Evolutionary conservation across 2,888 invertebrate genomes (phyloP).

Genomic region (Lithophane ornitopus): DNA sequence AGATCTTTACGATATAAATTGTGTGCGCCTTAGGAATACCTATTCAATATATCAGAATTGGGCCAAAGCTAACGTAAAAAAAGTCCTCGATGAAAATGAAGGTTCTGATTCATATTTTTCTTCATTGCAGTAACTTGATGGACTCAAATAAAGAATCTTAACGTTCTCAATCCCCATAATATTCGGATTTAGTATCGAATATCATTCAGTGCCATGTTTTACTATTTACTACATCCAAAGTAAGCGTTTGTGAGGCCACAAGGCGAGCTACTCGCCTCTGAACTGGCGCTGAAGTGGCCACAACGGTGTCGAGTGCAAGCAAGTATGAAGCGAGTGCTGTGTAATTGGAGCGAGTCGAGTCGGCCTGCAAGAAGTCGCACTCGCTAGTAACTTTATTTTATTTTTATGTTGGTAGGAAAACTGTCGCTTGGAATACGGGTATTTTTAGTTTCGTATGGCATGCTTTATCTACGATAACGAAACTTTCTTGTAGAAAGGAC

Average conservation of each 20-base stretch:
- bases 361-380: slow-evolving; percentile 47
- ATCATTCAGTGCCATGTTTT: slow-evolving; percentile 13
- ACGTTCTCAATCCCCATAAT: neutral
- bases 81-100: neutral
- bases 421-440: slow-evolving; percentile 14
- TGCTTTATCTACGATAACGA: neutral
- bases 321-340: slow-evolving; percentile 49
- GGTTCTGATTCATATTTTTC: neutral
- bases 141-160: neutral
- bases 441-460: slow-evolving; percentile 27
- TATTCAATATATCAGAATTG: slow-evolving; percentile 13
- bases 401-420: slow-evolving; percentile 23
- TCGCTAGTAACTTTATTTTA: slow-evolving; percentile 28
- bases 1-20: slow-evolving; percentile 11
- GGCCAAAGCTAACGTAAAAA: neutral
- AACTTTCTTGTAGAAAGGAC: neutral
- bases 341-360: slow-evolving; percentile 66
- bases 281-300: slow-evolving; percentile 54
- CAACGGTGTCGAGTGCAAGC: slow-evolving; percentile 66
- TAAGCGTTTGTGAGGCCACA: slow-evolving; percentile 36
- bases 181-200: slow-evolving; percentile 1
- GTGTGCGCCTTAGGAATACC: neutral
- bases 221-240: slow-evolving; percentile 35
- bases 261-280: slow-evolving; percentile 37
- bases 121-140: neutral